Percentiles rank a stretch among this genome's conserved stretches.
These are phyloP conservation scores for Harmothoe impar DNA, from an alignment of 2,888 invertebrate species.

Conservation along the genomic window DNA sequence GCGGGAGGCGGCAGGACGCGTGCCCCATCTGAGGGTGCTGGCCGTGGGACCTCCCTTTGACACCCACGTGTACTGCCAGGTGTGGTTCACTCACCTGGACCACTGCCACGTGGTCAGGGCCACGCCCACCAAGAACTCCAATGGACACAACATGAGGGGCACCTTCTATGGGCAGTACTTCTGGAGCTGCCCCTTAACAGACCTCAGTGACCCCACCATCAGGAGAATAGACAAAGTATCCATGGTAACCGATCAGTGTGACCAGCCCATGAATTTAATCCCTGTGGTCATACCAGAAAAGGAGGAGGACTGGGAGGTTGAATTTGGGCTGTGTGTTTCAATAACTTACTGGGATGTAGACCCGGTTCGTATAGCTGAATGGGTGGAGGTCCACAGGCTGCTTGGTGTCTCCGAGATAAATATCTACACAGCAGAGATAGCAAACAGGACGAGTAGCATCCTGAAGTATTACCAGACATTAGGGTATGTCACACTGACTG, in stretches of 20 bases:
- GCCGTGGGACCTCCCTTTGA: background rate
- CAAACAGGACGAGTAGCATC: constrained; percentile 11
- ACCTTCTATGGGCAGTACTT: constrained; percentile 44
- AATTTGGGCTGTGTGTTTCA: constrained; percentile 58
- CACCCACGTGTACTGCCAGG: constrained; percentile 28
- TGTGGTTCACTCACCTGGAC: background rate
- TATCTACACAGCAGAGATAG: constrained; percentile 14
- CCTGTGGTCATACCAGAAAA: constrained; percentile 51
- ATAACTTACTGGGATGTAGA: constrained; percentile 43
- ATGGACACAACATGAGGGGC: background rate
- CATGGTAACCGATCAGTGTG: constrained; percentile 21
- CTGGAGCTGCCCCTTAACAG: background rate
- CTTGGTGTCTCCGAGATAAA: constrained; percentile 58
- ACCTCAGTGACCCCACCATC: background rate
- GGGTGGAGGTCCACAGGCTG: constrained; percentile 51
- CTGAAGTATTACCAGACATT: constrained; percentile 2
- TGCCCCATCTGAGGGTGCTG: background rate
- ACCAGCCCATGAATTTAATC: background rate
- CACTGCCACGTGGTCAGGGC: constrained; percentile 27
- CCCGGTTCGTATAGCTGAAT: constrained; percentile 44
- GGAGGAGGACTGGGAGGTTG: background rate
- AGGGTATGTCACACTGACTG: background rate
- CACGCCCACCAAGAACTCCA: background rate
- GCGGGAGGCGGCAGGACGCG: background rate
- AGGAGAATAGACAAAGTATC: background rate